Evolutionary conservation across 1,140 invertebrate genomes (phyloP), one percentile per base, ranked within the genome.

Genomic region (Diorhabda sublineata): DNA sequence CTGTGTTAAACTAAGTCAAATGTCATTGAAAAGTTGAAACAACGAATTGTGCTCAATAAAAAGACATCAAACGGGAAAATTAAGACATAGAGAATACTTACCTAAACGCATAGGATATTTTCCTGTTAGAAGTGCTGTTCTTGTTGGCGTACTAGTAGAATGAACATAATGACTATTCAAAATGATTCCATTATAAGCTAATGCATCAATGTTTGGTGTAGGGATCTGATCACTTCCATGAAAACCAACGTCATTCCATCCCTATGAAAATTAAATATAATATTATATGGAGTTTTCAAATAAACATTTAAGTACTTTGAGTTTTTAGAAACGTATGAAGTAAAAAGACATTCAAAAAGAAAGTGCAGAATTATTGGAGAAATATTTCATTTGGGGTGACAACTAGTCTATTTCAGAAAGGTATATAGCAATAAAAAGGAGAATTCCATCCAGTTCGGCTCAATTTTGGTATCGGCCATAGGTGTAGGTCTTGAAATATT

Each of bases 171-270:
- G 87, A 63, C 85, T 84, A 73, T 90, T 88, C 3, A 91, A 80
- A 68, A 90, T 87, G 66, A 90, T 81, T 8, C 89, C 89, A 73
- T 86, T 86, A 69, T 85, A 86, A 1, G 87, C 89, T 3, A 91
- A 76, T 3, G 84, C 84, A 68, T 90, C 88, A 41, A 91, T 86
- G 73, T 90, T 89, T 0, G 89, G 89, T 0, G 89, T 90, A 11
- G 84, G 83, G 69, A 90, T 89, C 77, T 91, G 85, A 73, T 88
- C 81, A 8, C 88, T 89, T 8, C 90, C 90, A 75, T 91, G 91
- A 75, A 89, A 91, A 68, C 89, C 85, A 3, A 92, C 86, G 77
- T 92, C 90, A 76, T 91, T 89, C 89, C 89, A 92, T n/a, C 90
- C 91, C 90, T 91, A 69, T 11, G 59, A 59, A 58, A 66, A 66